A percentile compares a stretch with the other conserved stretches of the same genome.
These are phyloP conservation scores for Ptychochromis oligacanthus DNA, from an alignment of 2,113 vertebrate species.

Conservation along the genomic window DNA sequence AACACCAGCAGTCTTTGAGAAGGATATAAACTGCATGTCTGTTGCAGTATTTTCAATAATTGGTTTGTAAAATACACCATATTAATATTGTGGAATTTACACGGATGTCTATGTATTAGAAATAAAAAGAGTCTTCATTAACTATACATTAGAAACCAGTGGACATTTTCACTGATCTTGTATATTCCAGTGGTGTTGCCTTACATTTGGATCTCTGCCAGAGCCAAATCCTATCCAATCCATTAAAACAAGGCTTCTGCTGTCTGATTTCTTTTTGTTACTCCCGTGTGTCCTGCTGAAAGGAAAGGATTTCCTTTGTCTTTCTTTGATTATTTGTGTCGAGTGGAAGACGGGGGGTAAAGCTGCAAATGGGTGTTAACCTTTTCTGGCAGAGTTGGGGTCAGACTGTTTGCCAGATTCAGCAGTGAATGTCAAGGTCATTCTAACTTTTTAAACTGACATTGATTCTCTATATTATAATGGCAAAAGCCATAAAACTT, in stretches of 20 bases:
- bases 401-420: background rate
- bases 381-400: background rate
- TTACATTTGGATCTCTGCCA: background rate
- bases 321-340: background rate
- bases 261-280: background rate
- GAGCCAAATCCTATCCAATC: background rate
- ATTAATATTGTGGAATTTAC: background rate
- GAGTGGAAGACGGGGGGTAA: no score
- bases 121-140: accelerated
- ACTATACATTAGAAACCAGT: background rate
- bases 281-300: background rate
- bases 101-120: background rate
- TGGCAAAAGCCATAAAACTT: no score
- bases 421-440: background rate
- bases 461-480: no score
- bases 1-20: background rate
- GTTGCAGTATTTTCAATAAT: background rate
- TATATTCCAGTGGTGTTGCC: background rate
- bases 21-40: background rate
- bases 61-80: background rate
- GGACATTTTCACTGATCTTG: background rate
- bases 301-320: background rate
- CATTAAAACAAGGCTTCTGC: background rate
- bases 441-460: background rate
- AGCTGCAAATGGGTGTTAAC: background rate